Conservation (phyloP, 2,797 vertebrate species). For the Gorsachius magnificus region DNA sequence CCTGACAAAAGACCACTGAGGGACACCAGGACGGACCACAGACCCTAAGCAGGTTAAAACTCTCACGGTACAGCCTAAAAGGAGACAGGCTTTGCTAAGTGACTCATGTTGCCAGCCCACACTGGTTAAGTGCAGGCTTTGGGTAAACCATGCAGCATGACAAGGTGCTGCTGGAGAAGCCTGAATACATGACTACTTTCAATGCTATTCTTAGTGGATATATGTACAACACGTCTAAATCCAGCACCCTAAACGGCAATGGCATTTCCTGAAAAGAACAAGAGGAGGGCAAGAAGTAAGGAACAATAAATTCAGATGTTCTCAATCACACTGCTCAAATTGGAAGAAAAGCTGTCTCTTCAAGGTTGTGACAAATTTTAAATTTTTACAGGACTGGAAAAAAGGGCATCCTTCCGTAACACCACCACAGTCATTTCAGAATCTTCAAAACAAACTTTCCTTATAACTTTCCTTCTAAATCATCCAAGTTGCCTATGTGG, state of each 20-base stretch:
- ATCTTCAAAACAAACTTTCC: not conserved
- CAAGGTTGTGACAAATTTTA: not conserved
- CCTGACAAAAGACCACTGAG: not conserved
- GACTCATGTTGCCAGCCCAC: conserved; percentile 37
- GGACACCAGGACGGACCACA: not conserved
- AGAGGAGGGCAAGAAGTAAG: not conserved
- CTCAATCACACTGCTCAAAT: not conserved
- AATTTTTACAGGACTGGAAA: not conserved
- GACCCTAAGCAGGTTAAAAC: not conserved
- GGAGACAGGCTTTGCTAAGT: not conserved
- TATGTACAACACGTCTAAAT: not conserved
- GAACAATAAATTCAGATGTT: not conserved
- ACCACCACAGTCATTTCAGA: not conserved
- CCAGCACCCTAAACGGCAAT: not conserved
- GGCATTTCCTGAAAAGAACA: conserved; percentile 41
- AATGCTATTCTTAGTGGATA: conserved; percentile 3
- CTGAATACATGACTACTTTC: not conserved
- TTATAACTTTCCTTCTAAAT: not conserved
- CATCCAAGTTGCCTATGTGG: not conserved
- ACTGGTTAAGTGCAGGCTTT: conserved; percentile 31
- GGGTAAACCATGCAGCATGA: not conserved
- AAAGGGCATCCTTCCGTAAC: not conserved
- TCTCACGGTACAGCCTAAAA: not conserved
- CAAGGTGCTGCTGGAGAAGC: not conserved
- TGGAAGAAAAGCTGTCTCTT: not conserved